Base-by-base conservation (phyloP, 2,113 vertebrate species). In the Paedocypris sp. region DNA sequence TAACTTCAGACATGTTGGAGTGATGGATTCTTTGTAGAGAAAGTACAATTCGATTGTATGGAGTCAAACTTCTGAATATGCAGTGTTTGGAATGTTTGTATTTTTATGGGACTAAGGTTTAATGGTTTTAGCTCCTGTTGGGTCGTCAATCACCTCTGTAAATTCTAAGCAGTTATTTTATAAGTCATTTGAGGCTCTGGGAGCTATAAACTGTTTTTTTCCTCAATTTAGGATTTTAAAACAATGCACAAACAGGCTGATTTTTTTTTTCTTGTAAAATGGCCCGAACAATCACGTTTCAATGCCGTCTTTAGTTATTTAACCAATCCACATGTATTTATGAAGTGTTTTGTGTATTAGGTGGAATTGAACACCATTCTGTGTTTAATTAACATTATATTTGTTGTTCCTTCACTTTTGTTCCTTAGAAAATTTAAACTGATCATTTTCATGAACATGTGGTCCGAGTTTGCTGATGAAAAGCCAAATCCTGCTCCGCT, bases 101-200 rank as follows among this genome's bases (percentile, higher is more conserved):
- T n/a, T 5, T 32, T 16, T 11, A 16, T 16, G 7, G 31, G 15
- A 28, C 49, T 33, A 10, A 33, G 4, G 13, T 20, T 15, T 20
- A 59, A 26, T 61, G 28, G 11, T 47, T 61, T 38, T 25, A 20
- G 36, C 29, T 25, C 15, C 6, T 26, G 33, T 29, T 32, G 19
- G 10, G 41, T n/a, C 22, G 32, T 60, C 13, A 57, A 20, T 60
- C 53, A 19, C 35, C 10, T 39, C 10, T 54, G 11, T 26, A 15
- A 35, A 13, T 19, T 36, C 23, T n/a, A 19, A 20, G n/a, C 33
- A n/a, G 16, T 10, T 54, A 29, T 29, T 50, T 53, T 53, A 7
- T 19, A 38, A 32, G 22, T 29, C 50, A 22, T 69, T 42, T 64
- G 62, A 43, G 60, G 48, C 64, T 59, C 65, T 69, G 32, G 6